These are phyloP conservation scores for Micrasema minimum DNA, from an alignment of 1,140 invertebrate species.

Conservation along the genomic window DNA sequence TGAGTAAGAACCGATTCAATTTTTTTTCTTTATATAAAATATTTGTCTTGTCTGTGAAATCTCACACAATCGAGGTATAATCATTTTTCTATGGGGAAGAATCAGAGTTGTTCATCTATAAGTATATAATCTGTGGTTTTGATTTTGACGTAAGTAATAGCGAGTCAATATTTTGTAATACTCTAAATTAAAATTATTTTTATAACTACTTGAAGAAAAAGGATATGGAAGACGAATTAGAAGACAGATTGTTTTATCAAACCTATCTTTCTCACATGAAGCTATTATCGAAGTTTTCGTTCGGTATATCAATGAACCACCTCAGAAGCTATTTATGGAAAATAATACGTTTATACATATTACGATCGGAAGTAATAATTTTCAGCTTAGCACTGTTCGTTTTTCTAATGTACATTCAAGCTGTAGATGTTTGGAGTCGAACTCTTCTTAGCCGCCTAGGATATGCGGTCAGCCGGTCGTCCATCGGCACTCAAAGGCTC, in stretches of 20 bases:
- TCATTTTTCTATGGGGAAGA: too few species aligned
- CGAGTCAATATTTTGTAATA: neutral
- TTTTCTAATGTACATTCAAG: slow-evolving; percentile 80
- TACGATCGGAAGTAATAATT: slow-evolving; percentile 81
- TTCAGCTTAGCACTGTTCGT: slow-evolving; percentile 74
- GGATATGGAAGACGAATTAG: slow-evolving; percentile 87
- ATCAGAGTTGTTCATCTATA: too few species aligned
- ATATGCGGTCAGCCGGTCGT: slow-evolving; percentile 72
- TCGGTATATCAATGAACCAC: slow-evolving; percentile 76
- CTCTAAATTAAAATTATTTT: neutral
- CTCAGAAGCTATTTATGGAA: slow-evolving; percentile 78
- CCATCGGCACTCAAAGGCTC: slow-evolving; percentile 67
- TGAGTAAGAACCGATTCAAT: too few species aligned
- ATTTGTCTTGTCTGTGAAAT: too few species aligned
- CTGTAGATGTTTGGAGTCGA: slow-evolving; percentile 81
- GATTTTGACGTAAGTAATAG: slow-evolving; percentile 30
- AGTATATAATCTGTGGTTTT: slow-evolving; percentile 33
- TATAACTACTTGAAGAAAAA: neutral
- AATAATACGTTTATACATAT: slow-evolving; percentile 76
- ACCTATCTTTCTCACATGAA: slow-evolving; percentile 86
- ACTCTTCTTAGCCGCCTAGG: slow-evolving; percentile 78
- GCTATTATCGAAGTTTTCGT: slow-evolving; percentile 80
- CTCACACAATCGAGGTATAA: too few species aligned
- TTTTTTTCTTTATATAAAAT: too few species aligned
- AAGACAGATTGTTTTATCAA: slow-evolving; percentile 86